Percentiles rank a stretch among this genome's conserved stretches.
phyloP scores from a whole-genome alignment of 2,797 vertebrate genomes.

The Sebastes hubbsi region DNA sequence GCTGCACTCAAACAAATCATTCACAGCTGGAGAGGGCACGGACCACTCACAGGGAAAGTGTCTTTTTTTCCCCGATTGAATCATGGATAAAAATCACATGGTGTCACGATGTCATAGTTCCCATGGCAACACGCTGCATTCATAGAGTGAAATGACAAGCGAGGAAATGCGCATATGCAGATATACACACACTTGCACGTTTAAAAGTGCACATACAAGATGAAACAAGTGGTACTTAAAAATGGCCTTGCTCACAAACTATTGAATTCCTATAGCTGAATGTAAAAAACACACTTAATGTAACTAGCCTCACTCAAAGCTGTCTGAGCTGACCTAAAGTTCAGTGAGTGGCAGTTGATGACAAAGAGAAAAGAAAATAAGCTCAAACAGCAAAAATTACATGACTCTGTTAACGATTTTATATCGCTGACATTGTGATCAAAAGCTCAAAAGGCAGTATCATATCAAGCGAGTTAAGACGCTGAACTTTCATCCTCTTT shows the following conservation, averaged over 20 bases:
- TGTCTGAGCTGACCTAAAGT: background rate
- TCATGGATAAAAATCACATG: constrained; percentile 46
- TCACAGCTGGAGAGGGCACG: constrained; percentile 37
- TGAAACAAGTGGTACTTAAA: constrained; percentile 20
- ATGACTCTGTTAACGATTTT: background rate
- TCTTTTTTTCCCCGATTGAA: constrained; percentile 19
- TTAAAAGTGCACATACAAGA: constrained; percentile 22
- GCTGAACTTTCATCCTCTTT: background rate
- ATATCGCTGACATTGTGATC: background rate
- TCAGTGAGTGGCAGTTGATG: background rate
- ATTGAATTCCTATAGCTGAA: background rate
- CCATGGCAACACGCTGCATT: constrained; percentile 76
- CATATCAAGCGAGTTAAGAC: background rate
- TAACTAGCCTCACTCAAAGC: background rate
- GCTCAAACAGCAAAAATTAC: background rate
- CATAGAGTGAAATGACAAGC: constrained; percentile 43
- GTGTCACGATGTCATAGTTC: constrained; percentile 71
- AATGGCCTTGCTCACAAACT: background rate
- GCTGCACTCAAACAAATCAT: constrained; percentile 41
- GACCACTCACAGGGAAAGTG: constrained; percentile 42
- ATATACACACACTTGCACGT: constrained; percentile 6
- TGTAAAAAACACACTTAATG: background rate
- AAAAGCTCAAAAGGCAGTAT: background rate
- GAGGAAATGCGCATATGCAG: constrained; percentile 16
- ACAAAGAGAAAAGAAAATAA: background rate